Conservation (phyloP, 2,888 invertebrate genomes). For the Acanthosepion lycidas region DNA sequence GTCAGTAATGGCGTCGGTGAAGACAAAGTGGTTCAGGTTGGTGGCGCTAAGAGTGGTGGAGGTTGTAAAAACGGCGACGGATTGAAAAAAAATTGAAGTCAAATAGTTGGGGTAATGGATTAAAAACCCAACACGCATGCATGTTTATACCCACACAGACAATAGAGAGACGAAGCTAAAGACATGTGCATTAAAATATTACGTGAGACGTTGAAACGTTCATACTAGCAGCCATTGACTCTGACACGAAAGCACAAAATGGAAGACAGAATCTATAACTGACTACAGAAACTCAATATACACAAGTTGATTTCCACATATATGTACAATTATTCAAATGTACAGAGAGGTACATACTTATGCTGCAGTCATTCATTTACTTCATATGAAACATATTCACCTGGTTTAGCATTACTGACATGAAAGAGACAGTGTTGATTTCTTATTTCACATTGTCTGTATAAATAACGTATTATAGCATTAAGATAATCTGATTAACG, state of each 20-base stretch:
- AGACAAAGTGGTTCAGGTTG: not conserved
- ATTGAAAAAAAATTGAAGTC: not conserved
- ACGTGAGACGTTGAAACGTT: no score
- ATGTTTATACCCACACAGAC: not conserved
- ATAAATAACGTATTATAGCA: not conserved
- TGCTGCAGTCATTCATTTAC: not conserved
- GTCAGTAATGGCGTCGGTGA: not conserved
- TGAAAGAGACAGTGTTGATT: not conserved
- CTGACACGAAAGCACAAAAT: no score
- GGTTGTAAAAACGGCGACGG: not conserved
- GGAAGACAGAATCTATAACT: no score
- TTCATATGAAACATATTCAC: not conserved
- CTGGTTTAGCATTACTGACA: not conserved
- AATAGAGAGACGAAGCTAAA: not conserved
- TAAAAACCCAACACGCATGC: not conserved
- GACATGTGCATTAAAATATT: no score
- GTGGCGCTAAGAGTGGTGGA: not conserved
- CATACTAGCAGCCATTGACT: no score
- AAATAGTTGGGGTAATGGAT: constrained; percentile 21
- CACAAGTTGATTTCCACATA: not conserved
- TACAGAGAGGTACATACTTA: not conserved
- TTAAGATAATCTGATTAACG: not conserved
- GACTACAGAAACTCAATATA: not conserved
- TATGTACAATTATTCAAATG: not conserved
- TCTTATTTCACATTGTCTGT: not conserved